Base-by-base conservation (phyloP, 1,140 invertebrate species). In the Colletes gigas region DNA sequence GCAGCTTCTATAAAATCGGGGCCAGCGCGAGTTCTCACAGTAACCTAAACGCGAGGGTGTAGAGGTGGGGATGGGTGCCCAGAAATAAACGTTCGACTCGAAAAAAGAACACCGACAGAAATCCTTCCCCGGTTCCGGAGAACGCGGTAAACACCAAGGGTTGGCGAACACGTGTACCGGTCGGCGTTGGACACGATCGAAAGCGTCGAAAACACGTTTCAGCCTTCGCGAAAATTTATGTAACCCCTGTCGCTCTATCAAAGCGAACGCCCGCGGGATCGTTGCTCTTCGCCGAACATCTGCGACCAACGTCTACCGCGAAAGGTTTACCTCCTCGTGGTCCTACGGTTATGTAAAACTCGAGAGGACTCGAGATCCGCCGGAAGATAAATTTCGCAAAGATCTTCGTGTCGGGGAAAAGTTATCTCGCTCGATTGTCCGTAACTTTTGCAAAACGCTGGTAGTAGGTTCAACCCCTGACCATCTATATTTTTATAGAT, bases 121-220 rank as follows among this genome's bases (percentile, higher is more conserved):
- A 60, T 76, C 66, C 57, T 68, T 69, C 57, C 57, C 47, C 17
- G 30, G 30, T 39, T 52, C 65, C 14, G 81, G 41, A 59, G 62
- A 83, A 76, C 71, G 65, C 59, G 76, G 44, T 70, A 82, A 85
- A 72, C 39, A 74, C 12, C 21, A 63, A 59, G 63, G 81, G 69
- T 83, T 85, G 72, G 75, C 59, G 80, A 86, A 80, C 83, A 85
- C 76, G 21, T 82, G 84, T 79, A 60, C 52, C 41, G 10, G 15
- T 4, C 39, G 5, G 6, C n/a, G 52, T 39, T 4, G 63, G 19
- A 67, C 30, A 39, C 12, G 59, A 63, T 50, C 1, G 39, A 44
- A 10, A 10, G 30, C n/a, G 69, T 19, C 39, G 60, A 73, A 70
- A 52, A 52, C 21, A 14, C 30, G 1, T 44, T 52, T 62, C 55